Evolutionary conservation across 2,113 vertebrate species (phyloP).

Genomic region (Malurus alboscapulatus): DNA sequence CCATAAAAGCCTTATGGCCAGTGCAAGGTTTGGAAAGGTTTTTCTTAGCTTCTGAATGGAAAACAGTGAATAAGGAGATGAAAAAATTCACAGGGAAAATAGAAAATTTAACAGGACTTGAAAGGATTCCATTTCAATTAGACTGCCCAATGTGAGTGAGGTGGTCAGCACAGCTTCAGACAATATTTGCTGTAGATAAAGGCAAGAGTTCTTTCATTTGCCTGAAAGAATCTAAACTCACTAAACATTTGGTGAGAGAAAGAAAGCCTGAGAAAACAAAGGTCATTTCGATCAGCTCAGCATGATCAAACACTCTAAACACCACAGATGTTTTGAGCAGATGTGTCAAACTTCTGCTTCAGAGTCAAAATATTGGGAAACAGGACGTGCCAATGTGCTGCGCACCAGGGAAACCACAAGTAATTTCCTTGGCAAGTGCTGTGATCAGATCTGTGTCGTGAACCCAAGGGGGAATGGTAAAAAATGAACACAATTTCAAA

Average conservation of each 20-base stretch:
- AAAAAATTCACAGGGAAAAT: not conserved
- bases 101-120: not conserved
- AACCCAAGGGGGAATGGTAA: not conserved
- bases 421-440: not conserved
- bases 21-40: not conserved
- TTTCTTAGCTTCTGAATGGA: not conserved
- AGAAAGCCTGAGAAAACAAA: not conserved
- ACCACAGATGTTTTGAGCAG: not conserved
- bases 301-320: not conserved
- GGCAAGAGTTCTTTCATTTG: not conserved
- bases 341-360: not conserved
- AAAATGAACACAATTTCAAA: not conserved
- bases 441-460: not conserved
- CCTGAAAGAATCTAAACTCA: not conserved
- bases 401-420: not conserved
- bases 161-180: not conserved
- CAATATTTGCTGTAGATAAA: not conserved
- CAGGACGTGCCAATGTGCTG: not conserved
- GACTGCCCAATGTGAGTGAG: not conserved
- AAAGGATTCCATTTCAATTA: not conserved
- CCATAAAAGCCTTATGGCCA: not conserved
- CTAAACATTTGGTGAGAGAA: not conserved
- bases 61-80: not conserved
- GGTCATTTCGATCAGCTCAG: conserved; percentile 10
- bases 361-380: not conserved